Evolutionary conservation across 1,140 invertebrate genomes (phyloP).

Genomic region (Ectropis grisescens): DNA sequence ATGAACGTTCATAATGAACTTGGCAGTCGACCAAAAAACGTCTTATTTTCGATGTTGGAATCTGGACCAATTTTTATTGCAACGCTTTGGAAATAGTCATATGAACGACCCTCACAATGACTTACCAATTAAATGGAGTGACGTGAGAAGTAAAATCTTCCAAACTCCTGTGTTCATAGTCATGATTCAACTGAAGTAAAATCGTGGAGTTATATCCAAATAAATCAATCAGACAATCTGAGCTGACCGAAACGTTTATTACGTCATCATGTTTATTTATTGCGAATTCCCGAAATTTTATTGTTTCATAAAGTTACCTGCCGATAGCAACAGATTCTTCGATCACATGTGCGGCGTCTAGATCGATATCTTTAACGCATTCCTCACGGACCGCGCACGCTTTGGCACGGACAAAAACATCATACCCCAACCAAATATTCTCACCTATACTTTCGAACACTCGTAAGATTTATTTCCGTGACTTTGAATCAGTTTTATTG

Average conservation of each 20-base stretch:
- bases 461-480: slow-evolving; percentile 65
- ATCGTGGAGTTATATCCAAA: too few relatives aligned
- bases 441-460: slow-evolving; percentile 53
- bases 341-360: slow-evolving; percentile 34
- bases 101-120: slow-evolving; percentile 32
- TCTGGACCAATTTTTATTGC: slow-evolving; percentile 69
- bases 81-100: slow-evolving; percentile 55
- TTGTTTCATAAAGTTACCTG: slow-evolving; percentile 32
- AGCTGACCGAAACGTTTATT: slow-evolving; percentile 22
- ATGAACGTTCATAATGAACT: slow-evolving; percentile 70
- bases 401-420: slow-evolving; percentile 24
- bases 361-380: slow-evolving; percentile 41
- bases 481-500: slow-evolving; percentile 64
- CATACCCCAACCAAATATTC: too few relatives aligned
- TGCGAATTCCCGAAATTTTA: slow-evolving; percentile 37
- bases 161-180: too few relatives aligned
- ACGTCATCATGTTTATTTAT: slow-evolving; percentile 29
- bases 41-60: slow-evolving; percentile 70
- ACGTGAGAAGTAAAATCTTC: too few relatives aligned
- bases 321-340: slow-evolving; percentile 14
- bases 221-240: too few relatives aligned
- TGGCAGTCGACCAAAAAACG: slow-evolving; percentile 67
- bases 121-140: slow-evolving; percentile 17
- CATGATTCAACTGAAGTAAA: too few relatives aligned
- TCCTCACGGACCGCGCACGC: slow-evolving; percentile 27